phyloP scores from a whole-genome alignment of 2,888 invertebrate species.

The Oligia latruncula region DNA sequence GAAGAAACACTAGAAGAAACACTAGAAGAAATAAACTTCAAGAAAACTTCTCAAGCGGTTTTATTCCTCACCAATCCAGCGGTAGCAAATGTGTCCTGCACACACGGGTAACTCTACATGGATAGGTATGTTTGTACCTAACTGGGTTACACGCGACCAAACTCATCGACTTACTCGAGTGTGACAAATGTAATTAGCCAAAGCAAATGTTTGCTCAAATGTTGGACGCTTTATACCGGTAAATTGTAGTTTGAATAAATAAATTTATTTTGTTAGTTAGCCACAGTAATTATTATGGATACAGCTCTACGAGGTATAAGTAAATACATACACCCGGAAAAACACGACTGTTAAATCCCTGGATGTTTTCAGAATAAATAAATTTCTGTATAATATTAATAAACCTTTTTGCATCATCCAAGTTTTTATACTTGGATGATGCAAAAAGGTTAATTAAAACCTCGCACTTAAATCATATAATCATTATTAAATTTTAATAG shows the following conservation, averaged over 20 bases:
- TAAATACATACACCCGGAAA: neutral
- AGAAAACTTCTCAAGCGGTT: too few species aligned
- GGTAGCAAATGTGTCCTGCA: too few species aligned
- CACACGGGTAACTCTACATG: neutral
- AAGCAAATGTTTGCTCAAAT: conserved; percentile 58
- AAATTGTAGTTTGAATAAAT: conserved; percentile 32
- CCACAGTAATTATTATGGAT: neutral
- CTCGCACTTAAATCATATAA: neutral
- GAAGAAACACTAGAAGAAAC: too few species aligned
- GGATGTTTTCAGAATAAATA: neutral
- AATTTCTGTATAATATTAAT: neutral
- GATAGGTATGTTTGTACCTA: neutral
- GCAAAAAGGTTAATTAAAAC: neutral
- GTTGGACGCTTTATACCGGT: conserved; percentile 33
- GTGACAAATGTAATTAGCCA: conserved; percentile 60
- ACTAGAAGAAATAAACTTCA: too few species aligned
- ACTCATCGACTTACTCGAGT: conserved; percentile 32
- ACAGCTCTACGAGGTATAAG: neutral
- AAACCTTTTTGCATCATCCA: neutral
- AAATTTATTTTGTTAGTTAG: conserved; percentile 17
- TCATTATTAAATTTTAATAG: neutral
- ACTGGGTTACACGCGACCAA: conserved; percentile 9
- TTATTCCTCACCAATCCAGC: too few species aligned
- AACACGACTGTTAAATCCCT: too few species aligned
- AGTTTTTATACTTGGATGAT: too few species aligned